Evolutionary conservation across 2,888 invertebrate species (phyloP).

Genomic region (Barypeithes pellucidus): DNA sequence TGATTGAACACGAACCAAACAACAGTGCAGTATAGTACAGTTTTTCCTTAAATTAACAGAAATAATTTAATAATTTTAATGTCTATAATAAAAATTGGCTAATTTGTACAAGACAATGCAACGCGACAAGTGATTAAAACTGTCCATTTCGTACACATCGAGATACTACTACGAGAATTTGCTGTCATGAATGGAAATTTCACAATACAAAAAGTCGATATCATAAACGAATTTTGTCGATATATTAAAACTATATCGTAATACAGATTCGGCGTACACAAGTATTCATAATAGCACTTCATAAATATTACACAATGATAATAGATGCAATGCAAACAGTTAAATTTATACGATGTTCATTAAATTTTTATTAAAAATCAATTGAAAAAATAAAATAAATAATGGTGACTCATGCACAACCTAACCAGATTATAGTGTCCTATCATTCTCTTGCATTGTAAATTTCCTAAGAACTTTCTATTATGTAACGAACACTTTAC

Average conservation of each 20-base stretch:
- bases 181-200: constrained; percentile 48
- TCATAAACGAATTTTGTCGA: constrained; percentile 2
- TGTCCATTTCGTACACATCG: constrained; percentile 54
- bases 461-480: constrained; percentile 32
- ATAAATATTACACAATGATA: not conserved
- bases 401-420: not conserved
- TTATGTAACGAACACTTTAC: constrained; percentile 71
- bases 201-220: constrained; percentile 41
- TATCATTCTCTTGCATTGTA: constrained; percentile 34
- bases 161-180: constrained; percentile 51
- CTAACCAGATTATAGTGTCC: not conserved
- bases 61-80: constrained; percentile 59
- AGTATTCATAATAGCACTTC: constrained; percentile 1
- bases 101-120: constrained; percentile 64
- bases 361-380: not conserved
- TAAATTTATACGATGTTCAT: not conserved
- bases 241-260: constrained; percentile 43
- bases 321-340: not conserved
- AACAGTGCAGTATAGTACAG: constrained; percentile 59
- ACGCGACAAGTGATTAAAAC: constrained; percentile 56
- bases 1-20: constrained; percentile 38
- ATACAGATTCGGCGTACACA: not conserved
- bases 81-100: constrained; percentile 60
- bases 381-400: no score
- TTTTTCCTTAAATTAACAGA: constrained; percentile 56